Percentiles rank a stretch among this genome's conserved stretches.
These are phyloP conservation scores for Turdus rufiventris DNA, from an alignment of 2,113 vertebrate species.

Conservation along the genomic window DNA sequence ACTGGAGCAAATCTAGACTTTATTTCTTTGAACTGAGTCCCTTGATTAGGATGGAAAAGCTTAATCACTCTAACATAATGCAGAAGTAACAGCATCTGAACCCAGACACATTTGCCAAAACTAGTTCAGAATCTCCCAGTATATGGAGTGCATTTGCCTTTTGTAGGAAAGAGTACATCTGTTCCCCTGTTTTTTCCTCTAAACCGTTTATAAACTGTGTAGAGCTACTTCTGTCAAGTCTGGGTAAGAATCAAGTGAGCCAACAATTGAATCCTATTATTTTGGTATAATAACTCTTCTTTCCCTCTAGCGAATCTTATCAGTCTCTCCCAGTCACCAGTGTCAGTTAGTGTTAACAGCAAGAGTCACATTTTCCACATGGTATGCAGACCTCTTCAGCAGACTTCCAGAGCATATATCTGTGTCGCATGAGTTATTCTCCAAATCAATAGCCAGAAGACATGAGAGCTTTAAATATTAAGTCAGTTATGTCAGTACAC, in stretches of 20 bases:
- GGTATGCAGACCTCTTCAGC: neutral
- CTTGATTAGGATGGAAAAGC: neutral
- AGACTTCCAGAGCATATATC: neutral
- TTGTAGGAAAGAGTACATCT: neutral
- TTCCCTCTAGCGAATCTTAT: conserved; percentile 6
- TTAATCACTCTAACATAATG: neutral
- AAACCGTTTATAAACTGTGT: neutral
- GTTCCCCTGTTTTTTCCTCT: neutral
- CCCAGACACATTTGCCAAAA: neutral
- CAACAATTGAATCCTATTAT: conserved; percentile 8
- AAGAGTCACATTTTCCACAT: conserved; percentile 20
- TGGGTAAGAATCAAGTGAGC: neutral
- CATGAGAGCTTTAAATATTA: conserved; percentile 33
- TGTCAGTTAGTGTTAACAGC: conserved; percentile 32
- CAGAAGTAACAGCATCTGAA: neutral
- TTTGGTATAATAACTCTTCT: conserved; percentile 8
- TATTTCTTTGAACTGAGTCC: neutral
- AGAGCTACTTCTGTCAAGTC: conserved; percentile 14
- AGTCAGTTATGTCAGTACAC: neutral
- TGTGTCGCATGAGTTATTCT: conserved; percentile 12
- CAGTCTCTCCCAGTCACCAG: conserved; percentile 21
- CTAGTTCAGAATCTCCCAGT: neutral
- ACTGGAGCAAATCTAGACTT: neutral
- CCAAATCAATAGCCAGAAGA: conserved; percentile 39
- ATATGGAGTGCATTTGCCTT: neutral